A percentile compares a stretch with the other conserved stretches of the same genome.
These are phyloP conservation scores for Thermophis baileyi DNA, from an alignment of 2,113 vertebrate genomes.

Conservation along the genomic window DNA sequence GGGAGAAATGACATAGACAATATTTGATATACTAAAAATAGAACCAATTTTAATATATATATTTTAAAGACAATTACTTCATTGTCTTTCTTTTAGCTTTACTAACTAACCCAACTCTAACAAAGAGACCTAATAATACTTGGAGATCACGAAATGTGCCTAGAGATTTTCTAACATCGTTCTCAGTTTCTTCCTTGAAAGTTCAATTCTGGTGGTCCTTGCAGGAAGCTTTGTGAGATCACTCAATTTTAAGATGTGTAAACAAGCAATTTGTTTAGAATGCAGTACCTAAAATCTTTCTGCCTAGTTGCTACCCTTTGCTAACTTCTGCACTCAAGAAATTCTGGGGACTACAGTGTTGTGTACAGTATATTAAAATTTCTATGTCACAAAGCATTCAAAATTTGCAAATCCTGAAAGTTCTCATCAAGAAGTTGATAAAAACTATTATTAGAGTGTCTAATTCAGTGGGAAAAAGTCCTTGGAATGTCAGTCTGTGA, in stretches of 20 bases:
- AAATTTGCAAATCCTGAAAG: neutral
- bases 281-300: neutral
- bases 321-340: neutral
- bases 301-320: neutral
- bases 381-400: neutral
- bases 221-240: neutral
- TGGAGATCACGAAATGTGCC: neutral
- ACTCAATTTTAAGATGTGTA: neutral
- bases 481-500: neutral
- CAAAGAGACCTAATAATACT: neutral
- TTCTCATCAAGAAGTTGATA: neutral
- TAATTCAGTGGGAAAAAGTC: neutral
- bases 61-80: neutral
- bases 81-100: neutral
- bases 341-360: neutral
- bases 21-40: neutral
- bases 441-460: neutral
- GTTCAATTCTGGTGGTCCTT: neutral
- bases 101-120: neutral
- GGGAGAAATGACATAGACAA: neutral
- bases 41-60: neutral
- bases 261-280: neutral
- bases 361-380: neutral
- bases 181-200: neutral
- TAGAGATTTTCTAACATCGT: neutral